phyloP scores from a whole-genome alignment of 2,888 invertebrate genomes.

The Phengaris arion region DNA sequence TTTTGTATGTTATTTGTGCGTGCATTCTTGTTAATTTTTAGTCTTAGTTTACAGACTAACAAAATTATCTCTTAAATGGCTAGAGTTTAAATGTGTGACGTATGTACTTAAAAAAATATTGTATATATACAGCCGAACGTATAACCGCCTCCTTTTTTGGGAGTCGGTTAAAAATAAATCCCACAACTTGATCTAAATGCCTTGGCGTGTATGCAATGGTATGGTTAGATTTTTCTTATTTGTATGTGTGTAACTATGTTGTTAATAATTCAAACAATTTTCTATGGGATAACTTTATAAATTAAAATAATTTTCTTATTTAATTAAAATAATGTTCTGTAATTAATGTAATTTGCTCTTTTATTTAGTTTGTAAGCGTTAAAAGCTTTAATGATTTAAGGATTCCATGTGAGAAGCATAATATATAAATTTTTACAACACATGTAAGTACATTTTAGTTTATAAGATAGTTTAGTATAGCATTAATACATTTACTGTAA shows the following conservation, averaged over 20 bases:
- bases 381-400: slow-evolving; percentile 23
- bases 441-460: not conserved
- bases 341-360: slow-evolving; percentile 21
- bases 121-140: no score
- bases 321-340: not conserved
- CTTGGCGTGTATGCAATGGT: no score
- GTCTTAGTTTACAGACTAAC: no score
- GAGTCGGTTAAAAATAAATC: no score
- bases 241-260: not conserved
- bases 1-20: no score
- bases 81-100: no score
- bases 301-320: not conserved
- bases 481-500: not conserved
- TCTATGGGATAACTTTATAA: not conserved
- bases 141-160: no score
- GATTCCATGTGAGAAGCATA: slow-evolving; percentile 25
- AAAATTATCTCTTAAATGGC: no score
- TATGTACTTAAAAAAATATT: not conserved
- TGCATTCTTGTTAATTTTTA: no score
- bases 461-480: not conserved
- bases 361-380: slow-evolving; percentile 24
- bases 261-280: not conserved
- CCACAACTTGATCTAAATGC: no score
- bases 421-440: slow-evolving; percentile 22
- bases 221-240: no score